These are phyloP conservation scores for Telenomus remus DNA, from an alignment of 1,140 invertebrate species.

Conservation along the genomic window DNA sequence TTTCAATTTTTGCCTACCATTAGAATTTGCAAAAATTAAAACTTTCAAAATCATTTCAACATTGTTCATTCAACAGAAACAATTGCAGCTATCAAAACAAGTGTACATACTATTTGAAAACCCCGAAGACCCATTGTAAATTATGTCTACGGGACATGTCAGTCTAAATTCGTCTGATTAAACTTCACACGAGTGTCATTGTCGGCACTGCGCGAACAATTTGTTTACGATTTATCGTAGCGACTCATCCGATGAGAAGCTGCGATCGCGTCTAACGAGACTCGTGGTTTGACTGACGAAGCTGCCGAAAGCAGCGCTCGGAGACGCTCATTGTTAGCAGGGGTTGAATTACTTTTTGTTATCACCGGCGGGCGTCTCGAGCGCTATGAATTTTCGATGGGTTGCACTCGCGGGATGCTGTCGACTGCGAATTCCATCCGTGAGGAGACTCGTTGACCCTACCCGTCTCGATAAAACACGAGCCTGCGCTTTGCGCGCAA, in stretches of 20 bases:
- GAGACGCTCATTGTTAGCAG: not conserved
- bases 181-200: not conserved
- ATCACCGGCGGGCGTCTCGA: not conserved
- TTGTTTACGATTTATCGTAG: too few relatives aligned
- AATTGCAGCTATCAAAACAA: conserved; percentile 19
- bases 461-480: conserved; percentile 42
- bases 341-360: not conserved
- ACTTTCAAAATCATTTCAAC: conserved; percentile 13
- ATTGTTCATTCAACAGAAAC: not conserved
- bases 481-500: conserved; percentile 45
- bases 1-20: too few relatives aligned
- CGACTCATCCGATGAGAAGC: not conserved
- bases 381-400: conserved; percentile 45
- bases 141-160: conserved; percentile 24
- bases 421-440: conserved; percentile 47
- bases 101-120: conserved; percentile 46
- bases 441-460: conserved; percentile 54
- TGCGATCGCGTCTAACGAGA: not conserved
- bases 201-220: too few relatives aligned
- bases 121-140: conserved; percentile 28
- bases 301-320: not conserved
- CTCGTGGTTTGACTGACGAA: not conserved
- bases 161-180: not conserved
- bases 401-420: conserved; percentile 49
- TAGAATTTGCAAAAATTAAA: too few relatives aligned